phyloP scores from a whole-genome alignment of 2,113 vertebrate species.

The Prietella phreatophila region DNA sequence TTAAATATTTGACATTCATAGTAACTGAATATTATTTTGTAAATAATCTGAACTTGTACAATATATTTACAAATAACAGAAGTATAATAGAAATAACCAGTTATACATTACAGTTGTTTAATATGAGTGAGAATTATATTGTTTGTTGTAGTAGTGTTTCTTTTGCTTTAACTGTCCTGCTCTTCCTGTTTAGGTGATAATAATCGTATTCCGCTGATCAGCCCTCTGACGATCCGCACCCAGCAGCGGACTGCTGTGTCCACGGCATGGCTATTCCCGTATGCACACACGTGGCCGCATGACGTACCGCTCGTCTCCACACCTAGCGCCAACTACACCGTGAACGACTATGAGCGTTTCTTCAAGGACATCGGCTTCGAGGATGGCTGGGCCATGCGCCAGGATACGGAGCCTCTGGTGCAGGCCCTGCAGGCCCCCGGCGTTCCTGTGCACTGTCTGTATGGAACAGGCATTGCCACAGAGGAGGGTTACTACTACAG shows the following conservation, averaged over 20 bases:
- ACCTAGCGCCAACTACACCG: conserved; percentile 85
- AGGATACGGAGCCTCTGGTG: conserved; percentile 84
- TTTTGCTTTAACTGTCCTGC: background rate
- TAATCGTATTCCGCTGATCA: conserved; percentile 90
- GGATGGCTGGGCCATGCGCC: conserved; percentile 90
- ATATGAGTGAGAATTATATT: background rate
- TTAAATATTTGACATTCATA: background rate
- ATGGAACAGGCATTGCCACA: conserved; percentile 81
- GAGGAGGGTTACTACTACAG: conserved; percentile 81
- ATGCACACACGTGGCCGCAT: conserved; percentile 82
- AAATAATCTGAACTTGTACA: background rate
- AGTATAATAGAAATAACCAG: background rate
- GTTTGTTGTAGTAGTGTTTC: background rate
- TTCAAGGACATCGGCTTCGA: conserved; percentile 84
- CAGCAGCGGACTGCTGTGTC: conserved; percentile 92
- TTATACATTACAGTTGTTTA: background rate
- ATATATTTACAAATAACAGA: background rate
- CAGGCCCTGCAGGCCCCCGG: conserved; percentile 74
- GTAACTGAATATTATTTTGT: background rate
- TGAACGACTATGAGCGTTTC: conserved; percentile 81
- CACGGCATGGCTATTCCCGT: conserved; percentile 91
- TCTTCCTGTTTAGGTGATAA: conserved; percentile 83
- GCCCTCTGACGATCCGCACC: conserved; percentile 85
- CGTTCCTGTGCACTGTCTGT: conserved; percentile 86
- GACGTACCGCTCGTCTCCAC: conserved; percentile 85